A percentile compares a stretch with the other conserved stretches of the same genome.
Evolutionary conservation across 35 echinoderm and acorn worm species (phyloP).

Genomic region (Holothuria glaberrima): DNA sequence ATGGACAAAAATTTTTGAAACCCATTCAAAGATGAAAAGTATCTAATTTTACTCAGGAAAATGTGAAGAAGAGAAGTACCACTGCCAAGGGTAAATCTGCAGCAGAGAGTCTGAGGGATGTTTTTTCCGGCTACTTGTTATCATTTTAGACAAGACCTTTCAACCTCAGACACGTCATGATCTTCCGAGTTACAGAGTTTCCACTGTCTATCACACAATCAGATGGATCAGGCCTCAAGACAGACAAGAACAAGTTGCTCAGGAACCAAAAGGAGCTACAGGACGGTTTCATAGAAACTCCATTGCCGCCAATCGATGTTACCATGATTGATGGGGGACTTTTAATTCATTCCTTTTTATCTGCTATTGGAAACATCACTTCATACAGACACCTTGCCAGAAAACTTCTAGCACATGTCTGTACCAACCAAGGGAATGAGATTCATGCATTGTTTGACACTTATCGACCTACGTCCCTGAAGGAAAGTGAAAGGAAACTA

Average conservation of each 20-base stretch:
- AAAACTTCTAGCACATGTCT: constrained; percentile 57
- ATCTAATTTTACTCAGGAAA: constrained; percentile 68
- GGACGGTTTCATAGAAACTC: neutral
- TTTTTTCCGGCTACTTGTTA: too few species aligned
- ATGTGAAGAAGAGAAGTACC: constrained; percentile 7
- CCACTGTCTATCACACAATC: constrained; percentile 58
- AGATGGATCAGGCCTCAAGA: constrained; percentile 59
- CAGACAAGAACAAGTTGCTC: constrained; percentile 26
- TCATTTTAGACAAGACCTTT: too few species aligned
- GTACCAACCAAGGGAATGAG: constrained; percentile 46
- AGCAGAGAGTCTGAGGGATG: too few species aligned
- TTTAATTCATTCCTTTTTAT: constrained; percentile 37
- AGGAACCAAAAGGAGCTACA: constrained; percentile 27
- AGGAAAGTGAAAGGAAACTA: constrained; percentile 64
- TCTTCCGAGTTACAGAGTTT: constrained; percentile 40
- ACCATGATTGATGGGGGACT: too few species aligned
- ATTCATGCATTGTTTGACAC: constrained; percentile 65
- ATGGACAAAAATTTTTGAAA: constrained; percentile 55
- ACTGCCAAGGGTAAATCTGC: constrained; percentile 31
- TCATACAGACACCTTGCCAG: constrained; percentile 58
- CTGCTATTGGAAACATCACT: constrained; percentile 51
- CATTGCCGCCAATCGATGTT: constrained; percentile 24
- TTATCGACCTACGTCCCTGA: constrained; percentile 38
- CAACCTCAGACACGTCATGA: constrained; percentile 39
- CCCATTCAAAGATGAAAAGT: constrained; percentile 62